A percentile compares a stretch with the other conserved stretches of the same genome.
Conservation (phyloP, 2,113 vertebrate genomes). For the Speoplatyrhinus poulsoni region DNA sequence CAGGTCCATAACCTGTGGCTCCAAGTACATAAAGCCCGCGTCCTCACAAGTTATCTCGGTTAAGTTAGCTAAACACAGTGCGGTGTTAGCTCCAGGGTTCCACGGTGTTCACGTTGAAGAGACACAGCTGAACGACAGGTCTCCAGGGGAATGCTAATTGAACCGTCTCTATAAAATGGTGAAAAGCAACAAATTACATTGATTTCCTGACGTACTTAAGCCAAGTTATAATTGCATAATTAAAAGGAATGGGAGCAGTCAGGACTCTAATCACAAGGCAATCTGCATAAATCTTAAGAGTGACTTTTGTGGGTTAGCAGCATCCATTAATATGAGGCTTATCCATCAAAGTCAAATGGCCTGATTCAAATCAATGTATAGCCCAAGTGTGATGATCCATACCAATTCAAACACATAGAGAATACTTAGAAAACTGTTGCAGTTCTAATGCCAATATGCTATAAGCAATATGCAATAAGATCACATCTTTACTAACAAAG, state of each 20-base stretch:
- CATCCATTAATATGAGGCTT: not conserved
- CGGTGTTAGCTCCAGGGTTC: not conserved
- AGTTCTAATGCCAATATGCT: too few species aligned
- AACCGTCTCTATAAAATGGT: constrained; percentile 6
- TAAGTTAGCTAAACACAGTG: not conserved
- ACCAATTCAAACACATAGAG: too few species aligned
- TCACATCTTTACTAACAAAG: too few species aligned
- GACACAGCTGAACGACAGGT: not conserved
- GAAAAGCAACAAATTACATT: constrained; percentile 21
- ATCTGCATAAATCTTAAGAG: not conserved
- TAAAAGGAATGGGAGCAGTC: constrained; percentile 12
- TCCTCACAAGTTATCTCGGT: too few species aligned
- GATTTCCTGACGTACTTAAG: constrained; percentile 28
- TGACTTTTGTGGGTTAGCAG: not conserved
- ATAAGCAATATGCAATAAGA: too few species aligned
- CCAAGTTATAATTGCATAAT: constrained; percentile 16
- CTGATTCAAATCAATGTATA: not conserved
- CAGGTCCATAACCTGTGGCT: too few species aligned
- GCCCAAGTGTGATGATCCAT: not conserved
- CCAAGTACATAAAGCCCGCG: too few species aligned
- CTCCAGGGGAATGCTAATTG: constrained; percentile 5
- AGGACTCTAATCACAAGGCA: constrained; percentile 1
- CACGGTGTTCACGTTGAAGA: not conserved
- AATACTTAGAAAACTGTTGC: too few species aligned
- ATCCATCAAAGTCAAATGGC: too few species aligned